Conservation (phyloP, 2,888 invertebrate genomes). For the Petrophora chlorosata region DNA sequence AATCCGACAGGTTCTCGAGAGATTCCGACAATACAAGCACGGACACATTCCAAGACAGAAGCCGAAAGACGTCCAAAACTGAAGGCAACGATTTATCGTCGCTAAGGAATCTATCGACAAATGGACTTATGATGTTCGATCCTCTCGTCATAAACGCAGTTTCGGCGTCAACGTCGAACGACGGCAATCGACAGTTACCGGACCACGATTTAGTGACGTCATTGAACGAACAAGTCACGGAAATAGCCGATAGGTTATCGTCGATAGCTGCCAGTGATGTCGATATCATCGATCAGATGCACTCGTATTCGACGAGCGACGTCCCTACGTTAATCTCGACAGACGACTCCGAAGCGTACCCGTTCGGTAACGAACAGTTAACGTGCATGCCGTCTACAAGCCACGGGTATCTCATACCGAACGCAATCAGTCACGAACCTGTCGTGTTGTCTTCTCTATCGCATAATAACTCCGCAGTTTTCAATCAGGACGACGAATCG, state of each 20-base stretch:
- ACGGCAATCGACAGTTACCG: constrained; percentile 65
- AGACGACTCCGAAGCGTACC: constrained; percentile 56
- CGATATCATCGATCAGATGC: constrained; percentile 68
- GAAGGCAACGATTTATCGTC: constrained; percentile 68
- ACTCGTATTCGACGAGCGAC: constrained; percentile 76
- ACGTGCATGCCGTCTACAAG: constrained; percentile 85
- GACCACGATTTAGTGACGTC: constrained; percentile 77
- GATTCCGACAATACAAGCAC: constrained; percentile 38
- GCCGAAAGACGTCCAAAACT: constrained; percentile 66
- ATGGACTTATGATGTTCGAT: constrained; percentile 79
- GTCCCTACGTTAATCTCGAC: constrained; percentile 67
- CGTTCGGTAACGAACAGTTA: constrained; percentile 66
- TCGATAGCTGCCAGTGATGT: constrained; percentile 67
- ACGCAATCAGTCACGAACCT: constrained; percentile 84
- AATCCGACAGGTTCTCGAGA: constrained; percentile 12
- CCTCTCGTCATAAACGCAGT: constrained; percentile 74
- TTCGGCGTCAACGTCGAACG: constrained; percentile 55
- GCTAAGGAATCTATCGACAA: constrained; percentile 71
- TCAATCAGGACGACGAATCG: constrained; percentile 68
- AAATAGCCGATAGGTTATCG: constrained; percentile 75
- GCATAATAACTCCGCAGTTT: constrained; percentile 75
- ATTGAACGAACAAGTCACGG: constrained; percentile 78
- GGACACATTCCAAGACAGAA: constrained; percentile 66
- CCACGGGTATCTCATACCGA: constrained; percentile 86
- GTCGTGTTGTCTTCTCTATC: constrained; percentile 81